Evolutionary conservation across 2,888 invertebrate species (phyloP).

Genomic region (Acanthosepion esculentum): DNA sequence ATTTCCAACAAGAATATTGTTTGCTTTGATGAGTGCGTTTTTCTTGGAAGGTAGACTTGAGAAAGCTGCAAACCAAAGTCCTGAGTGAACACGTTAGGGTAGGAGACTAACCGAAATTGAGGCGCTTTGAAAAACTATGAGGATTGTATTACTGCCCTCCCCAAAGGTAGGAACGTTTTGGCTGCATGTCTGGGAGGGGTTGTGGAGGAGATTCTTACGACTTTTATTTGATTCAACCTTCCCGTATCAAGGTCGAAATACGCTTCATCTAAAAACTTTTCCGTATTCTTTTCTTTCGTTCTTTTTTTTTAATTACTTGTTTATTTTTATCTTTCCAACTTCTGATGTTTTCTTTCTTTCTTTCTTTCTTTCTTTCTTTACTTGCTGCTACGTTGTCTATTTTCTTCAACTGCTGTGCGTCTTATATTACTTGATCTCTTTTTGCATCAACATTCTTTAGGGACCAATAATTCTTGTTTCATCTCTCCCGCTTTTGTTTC

Average conservation of each 20-base stretch:
- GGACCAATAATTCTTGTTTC: too few species aligned
- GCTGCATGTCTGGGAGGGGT: neutral
- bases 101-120: neutral
- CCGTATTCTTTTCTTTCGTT: neutral
- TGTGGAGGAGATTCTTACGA: neutral
- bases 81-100: neutral
- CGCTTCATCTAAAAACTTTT: neutral
- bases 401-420: too few species aligned
- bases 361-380: too few species aligned
- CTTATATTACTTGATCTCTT: neutral
- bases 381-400: too few species aligned
- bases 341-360: too few species aligned
- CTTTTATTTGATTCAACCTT: neutral
- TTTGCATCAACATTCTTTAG: neutral
- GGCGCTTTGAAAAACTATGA: neutral
- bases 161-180: neutral
- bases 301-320: neutral
- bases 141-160: neutral
- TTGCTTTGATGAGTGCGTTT: neutral
- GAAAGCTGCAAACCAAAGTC: neutral
- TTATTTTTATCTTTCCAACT: too few species aligned
- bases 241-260: neutral
- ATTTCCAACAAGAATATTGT: neutral
- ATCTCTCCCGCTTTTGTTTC: too few species aligned
- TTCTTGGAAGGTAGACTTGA: neutral